Conservation (phyloP, 2,113 vertebrate genomes). For the Tenrec ecaudatus region DNA sequence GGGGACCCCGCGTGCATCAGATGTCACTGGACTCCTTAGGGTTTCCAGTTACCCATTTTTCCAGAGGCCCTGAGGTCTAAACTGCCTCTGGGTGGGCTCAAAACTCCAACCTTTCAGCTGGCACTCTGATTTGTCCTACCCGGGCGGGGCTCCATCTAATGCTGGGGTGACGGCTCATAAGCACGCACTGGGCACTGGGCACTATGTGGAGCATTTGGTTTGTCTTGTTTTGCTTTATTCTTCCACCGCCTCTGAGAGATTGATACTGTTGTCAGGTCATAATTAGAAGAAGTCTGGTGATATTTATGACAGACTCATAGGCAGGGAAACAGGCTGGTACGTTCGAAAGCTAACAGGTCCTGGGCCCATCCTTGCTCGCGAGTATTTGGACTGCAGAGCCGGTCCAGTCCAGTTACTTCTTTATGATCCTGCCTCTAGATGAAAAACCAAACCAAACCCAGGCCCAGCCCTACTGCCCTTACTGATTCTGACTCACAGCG, state of each 20-base stretch:
- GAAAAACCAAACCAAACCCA: background rate
- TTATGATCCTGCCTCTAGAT: background rate
- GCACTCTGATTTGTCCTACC: background rate
- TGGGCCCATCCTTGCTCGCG: background rate
- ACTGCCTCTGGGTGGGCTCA: background rate
- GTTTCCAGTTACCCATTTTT: background rate
- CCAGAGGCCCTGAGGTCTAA: background rate
- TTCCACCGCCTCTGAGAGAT: background rate
- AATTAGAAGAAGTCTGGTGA: background rate
- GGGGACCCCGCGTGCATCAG: background rate
- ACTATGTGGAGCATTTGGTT: background rate
- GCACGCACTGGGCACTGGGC: background rate
- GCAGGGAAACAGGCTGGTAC: background rate
- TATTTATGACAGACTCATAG: background rate
- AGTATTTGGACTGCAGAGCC: background rate
- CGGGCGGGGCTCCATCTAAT: background rate
- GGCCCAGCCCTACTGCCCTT: no score
- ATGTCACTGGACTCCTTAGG: background rate
- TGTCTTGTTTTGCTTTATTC: background rate
- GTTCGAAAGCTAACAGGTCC: background rate
- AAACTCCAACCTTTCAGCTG: background rate
- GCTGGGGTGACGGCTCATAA: background rate
- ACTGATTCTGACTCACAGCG: background rate
- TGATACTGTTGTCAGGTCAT: background rate
- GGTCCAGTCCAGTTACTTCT: rapidly evolving